Conservation (phyloP, 2,113 vertebrate genomes). For the Seriola dumerili region DNA sequence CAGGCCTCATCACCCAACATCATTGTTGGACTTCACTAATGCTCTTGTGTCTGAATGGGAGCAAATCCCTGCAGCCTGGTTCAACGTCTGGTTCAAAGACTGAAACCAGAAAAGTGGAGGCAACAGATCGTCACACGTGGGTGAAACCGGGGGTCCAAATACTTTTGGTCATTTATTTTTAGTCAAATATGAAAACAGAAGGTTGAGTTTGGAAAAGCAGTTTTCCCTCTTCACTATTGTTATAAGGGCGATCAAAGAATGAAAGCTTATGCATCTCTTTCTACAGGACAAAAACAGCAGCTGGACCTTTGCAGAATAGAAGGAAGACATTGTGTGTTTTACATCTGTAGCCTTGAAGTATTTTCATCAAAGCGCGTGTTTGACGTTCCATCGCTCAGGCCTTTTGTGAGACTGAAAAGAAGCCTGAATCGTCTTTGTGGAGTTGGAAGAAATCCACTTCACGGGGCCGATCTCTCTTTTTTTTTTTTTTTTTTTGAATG, state of each 20-base stretch:
- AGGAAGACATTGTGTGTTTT: background rate
- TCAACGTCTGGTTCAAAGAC: too few species aligned
- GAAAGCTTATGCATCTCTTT: background rate
- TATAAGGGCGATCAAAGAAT: background rate
- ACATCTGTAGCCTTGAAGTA: background rate
- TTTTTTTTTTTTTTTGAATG: conserved; percentile 24
- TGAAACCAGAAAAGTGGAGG: too few species aligned
- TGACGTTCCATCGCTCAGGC: background rate
- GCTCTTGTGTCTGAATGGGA: too few species aligned
- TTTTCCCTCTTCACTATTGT: too few species aligned
- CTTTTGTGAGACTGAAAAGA: background rate
- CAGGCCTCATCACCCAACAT: too few species aligned
- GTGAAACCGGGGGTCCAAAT: too few species aligned
- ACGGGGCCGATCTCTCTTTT: background rate
- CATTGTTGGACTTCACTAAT: too few species aligned
- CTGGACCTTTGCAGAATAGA: background rate
- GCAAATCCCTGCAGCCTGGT: too few species aligned
- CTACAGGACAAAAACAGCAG: background rate
- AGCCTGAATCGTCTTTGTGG: conserved; percentile 21
- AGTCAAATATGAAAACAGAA: too few species aligned
- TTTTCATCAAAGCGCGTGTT: background rate
- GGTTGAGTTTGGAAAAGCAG: background rate
- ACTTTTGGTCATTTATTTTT: too few species aligned
- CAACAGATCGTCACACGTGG: too few species aligned
- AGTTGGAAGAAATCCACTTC: conserved; percentile 4